These are phyloP conservation scores for Procavia capensis DNA, from an alignment of 2,113 vertebrate genomes.

Conservation along the genomic window DNA sequence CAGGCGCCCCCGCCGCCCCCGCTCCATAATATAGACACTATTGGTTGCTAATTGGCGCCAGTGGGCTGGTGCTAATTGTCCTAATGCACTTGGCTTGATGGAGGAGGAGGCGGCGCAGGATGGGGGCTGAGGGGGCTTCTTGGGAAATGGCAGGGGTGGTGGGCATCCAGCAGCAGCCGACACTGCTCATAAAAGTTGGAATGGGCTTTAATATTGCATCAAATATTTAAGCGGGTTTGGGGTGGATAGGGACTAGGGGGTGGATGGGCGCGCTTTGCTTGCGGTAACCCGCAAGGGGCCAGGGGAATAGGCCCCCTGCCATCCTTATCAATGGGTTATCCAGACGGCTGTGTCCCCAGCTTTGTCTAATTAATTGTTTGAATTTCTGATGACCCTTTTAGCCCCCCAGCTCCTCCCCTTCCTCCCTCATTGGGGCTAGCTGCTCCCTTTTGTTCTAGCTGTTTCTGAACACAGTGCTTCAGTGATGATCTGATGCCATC, in stretches of 20 bases:
- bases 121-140: slow-evolving; percentile 74
- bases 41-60: slow-evolving; percentile 99
- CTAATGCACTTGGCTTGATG: slow-evolving; percentile 88
- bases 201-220: slow-evolving; percentile 88
- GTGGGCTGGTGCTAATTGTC: slow-evolving; percentile 98
- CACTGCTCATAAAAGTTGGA: slow-evolving; percentile 86
- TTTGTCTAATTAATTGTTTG: slow-evolving; percentile 88
- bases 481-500: neutral
- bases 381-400: slow-evolving; percentile 81
- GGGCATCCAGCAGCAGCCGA: slow-evolving; percentile 75
- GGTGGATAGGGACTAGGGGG: slow-evolving; percentile 62
- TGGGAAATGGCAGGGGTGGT: slow-evolving; percentile 82
- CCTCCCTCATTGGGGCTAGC: neutral
- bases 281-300: slow-evolving; percentile 86
- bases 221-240: slow-evolving; percentile 88
- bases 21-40: slow-evolving; percentile 90
- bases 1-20: slow-evolving; percentile 83
- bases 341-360: slow-evolving; percentile 71
- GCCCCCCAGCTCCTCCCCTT: neutral
- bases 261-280: slow-evolving; percentile 82
- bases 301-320: slow-evolving; percentile 77
- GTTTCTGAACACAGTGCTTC: neutral
- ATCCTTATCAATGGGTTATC: slow-evolving; percentile 65
- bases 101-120: slow-evolving; percentile 83
- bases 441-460: neutral